phyloP scores from a whole-genome alignment of 2,113 vertebrate genomes.

The Furnarius figulus region DNA sequence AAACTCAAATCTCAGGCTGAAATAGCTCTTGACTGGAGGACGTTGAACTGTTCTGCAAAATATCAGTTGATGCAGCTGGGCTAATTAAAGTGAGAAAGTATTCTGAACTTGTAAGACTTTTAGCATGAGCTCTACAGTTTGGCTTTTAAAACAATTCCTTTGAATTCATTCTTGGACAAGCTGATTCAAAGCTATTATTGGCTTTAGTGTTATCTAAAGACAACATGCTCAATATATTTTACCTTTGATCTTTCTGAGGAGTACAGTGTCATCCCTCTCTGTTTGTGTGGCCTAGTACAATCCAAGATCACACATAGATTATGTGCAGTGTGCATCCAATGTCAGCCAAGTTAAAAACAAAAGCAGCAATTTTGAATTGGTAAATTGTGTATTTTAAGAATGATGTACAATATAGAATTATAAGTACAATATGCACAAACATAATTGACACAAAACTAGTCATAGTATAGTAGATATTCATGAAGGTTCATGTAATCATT shows the following conservation, averaged over 20 bases:
- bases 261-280: not conserved
- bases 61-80: not conserved
- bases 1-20: not conserved
- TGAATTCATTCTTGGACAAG: not conserved
- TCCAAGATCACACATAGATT: not conserved
- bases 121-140: not conserved
- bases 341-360: not conserved
- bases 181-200: not conserved
- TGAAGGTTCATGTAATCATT: not conserved
- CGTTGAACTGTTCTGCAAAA: not conserved
- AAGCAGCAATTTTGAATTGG: not conserved
- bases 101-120: not conserved
- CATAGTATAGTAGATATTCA: not conserved
- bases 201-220: not conserved
- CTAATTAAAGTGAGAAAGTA: not conserved
- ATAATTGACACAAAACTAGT: not conserved
- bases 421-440: not conserved
- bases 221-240: not conserved
- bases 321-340: not conserved
- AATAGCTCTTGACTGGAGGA: not conserved
- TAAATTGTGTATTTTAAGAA: not conserved
- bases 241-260: not conserved
- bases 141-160: not conserved
- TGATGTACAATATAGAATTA: not conserved
- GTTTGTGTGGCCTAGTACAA: not conserved